Evolutionary conservation across 1,140 invertebrate genomes (phyloP).

Genomic region (Diachasma alloeum): DNA sequence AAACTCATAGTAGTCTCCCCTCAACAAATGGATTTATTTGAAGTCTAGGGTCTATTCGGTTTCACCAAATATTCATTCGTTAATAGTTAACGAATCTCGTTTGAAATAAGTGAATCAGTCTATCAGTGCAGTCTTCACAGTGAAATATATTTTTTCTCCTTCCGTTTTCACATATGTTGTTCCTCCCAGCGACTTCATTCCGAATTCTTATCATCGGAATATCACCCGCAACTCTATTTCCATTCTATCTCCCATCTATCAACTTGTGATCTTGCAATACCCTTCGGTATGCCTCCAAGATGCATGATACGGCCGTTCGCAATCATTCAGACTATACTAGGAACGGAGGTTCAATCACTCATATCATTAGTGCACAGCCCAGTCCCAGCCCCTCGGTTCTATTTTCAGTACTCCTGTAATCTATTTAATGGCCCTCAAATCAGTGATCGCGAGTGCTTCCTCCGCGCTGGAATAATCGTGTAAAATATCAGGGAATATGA

Average conservation of each 20-base stretch:
- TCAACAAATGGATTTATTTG: no score
- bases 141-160: neutral
- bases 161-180: neutral
- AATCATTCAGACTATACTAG: neutral
- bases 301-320: neutral
- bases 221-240: neutral
- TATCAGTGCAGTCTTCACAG: no score
- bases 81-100: no score
- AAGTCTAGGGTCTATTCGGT: no score
- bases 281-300: neutral
- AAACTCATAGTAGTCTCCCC: no score
- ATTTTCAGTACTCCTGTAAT: neutral
- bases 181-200: neutral
- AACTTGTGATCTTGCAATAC: neutral
- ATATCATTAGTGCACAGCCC: neutral
- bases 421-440: neutral
- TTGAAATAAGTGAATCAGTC: no score
- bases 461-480: no score
- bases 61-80: no score
- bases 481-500: neutral
- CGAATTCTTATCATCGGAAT: neutral
- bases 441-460: neutral
- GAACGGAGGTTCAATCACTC: neutral
- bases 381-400: neutral
- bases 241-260: neutral